Conservation (phyloP, 2,888 invertebrate genomes). For the Sphecodes monilicornis region DNA sequence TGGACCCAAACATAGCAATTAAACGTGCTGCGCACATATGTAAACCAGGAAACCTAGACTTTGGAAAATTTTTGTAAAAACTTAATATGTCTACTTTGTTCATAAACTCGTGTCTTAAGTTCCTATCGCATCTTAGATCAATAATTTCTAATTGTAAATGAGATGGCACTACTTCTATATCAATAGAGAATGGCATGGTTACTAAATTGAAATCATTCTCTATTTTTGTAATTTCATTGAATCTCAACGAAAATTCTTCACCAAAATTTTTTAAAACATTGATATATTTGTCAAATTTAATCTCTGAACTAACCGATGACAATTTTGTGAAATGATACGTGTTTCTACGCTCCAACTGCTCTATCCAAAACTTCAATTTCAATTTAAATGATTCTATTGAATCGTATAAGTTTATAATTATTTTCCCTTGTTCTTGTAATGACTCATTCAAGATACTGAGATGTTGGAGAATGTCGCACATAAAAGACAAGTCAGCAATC, state of each 20-base stretch:
- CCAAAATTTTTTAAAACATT: neutral
- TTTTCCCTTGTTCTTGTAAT: constrained; percentile 19
- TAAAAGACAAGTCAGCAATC: neutral
- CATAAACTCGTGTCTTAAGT: neutral
- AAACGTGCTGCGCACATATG: neutral
- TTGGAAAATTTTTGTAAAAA: constrained; percentile 1
- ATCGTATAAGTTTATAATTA: constrained; percentile 6
- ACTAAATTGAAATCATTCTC: neutral
- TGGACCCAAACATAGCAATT: constrained; percentile 13
- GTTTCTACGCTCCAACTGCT: constrained; percentile 8
- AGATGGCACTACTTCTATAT: constrained; percentile 8
- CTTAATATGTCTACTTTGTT: neutral
- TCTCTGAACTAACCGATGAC: neutral
- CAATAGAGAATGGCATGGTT: neutral
- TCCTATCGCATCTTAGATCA: constrained; percentile 7
- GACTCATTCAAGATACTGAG: neutral
- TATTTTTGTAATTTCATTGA: neutral
- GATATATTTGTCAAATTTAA: neutral
- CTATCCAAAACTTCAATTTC: constrained; percentile 11
- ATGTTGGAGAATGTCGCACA: constrained; percentile 13
- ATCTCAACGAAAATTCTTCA: constrained; percentile 1
- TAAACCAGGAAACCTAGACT: constrained; percentile 7
- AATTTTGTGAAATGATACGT: constrained; percentile 15
- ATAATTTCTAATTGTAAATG: constrained; percentile 17
- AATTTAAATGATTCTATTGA: constrained; percentile 13